Evolutionary conservation across 2,888 invertebrate species (phyloP).

Genomic region (Zhuqinia jingwanae): DNA sequence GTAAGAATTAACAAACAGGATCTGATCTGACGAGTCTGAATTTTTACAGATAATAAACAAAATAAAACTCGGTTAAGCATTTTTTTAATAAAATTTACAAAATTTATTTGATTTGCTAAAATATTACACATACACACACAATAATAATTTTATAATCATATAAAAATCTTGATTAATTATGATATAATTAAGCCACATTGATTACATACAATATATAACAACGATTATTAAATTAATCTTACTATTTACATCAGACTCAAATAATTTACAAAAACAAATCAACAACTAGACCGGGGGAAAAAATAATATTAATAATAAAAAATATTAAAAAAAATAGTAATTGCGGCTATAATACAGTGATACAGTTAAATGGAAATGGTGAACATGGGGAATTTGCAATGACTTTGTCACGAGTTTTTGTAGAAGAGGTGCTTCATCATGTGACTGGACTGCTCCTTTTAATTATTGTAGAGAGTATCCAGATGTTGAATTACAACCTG

Average conservation of each 20-base stretch:
- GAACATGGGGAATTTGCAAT: background rate
- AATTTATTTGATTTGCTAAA: no score
- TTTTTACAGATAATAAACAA: no score
- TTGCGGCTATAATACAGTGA: no score
- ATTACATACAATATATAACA: background rate
- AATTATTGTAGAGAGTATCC: background rate
- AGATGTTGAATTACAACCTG: background rate
- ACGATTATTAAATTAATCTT: background rate
- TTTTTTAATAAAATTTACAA: no score
- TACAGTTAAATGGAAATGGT: background rate
- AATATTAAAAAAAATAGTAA: no score
- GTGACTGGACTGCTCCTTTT: background rate
- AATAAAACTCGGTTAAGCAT: no score
- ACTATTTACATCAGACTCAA: conserved; percentile 52
- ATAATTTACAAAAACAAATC: conserved; percentile 1
- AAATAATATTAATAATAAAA: no score
- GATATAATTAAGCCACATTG: background rate
- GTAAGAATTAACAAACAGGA: background rate
- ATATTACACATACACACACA: no score
- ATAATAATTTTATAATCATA: background rate
- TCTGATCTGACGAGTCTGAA: no score
- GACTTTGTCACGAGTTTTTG: conserved; percentile 17
- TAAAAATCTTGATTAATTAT: background rate
- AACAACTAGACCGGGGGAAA: background rate
- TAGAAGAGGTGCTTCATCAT: no score